Conservation (phyloP, 2,113 vertebrate genomes). For the Thinocorus orbignyianus region DNA sequence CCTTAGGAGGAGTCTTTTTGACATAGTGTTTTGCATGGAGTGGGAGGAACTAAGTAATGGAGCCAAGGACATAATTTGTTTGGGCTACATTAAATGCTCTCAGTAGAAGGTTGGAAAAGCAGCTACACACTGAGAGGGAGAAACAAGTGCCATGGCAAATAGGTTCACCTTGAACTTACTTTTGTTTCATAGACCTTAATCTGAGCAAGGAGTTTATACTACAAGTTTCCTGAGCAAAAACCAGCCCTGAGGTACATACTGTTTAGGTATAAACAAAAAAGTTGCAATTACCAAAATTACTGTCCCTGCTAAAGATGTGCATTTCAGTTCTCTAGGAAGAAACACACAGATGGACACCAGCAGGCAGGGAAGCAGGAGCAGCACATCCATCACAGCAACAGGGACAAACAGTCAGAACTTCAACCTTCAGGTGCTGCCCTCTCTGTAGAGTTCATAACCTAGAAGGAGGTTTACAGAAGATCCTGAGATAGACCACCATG, state of each 20-base stretch:
- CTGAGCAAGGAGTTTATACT: neutral
- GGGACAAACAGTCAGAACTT: accelerated
- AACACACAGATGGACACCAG: neutral
- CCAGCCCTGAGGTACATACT: neutral
- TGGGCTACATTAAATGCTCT: neutral
- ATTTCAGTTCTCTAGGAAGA: neutral
- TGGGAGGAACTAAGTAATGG: neutral
- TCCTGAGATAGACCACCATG: neutral
- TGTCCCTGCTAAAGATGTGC: neutral
- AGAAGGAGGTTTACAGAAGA: neutral
- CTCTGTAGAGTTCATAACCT: neutral
- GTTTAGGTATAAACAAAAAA: neutral
- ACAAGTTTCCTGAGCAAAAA: neutral
- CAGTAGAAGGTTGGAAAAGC: neutral
- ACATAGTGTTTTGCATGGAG: neutral
- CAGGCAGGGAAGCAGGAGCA: neutral
- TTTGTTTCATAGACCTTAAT: neutral
- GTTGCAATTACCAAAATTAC: neutral
- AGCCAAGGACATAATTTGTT: constrained; percentile 18
- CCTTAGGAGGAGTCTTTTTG: neutral
- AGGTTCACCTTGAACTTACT: neutral
- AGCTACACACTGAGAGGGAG: neutral
- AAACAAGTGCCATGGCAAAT: neutral
- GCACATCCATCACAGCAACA: accelerated
- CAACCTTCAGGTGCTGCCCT: neutral